Evolutionary conservation across 2,797 vertebrate genomes (phyloP).

Genomic region (Gouania willdenowi): DNA sequence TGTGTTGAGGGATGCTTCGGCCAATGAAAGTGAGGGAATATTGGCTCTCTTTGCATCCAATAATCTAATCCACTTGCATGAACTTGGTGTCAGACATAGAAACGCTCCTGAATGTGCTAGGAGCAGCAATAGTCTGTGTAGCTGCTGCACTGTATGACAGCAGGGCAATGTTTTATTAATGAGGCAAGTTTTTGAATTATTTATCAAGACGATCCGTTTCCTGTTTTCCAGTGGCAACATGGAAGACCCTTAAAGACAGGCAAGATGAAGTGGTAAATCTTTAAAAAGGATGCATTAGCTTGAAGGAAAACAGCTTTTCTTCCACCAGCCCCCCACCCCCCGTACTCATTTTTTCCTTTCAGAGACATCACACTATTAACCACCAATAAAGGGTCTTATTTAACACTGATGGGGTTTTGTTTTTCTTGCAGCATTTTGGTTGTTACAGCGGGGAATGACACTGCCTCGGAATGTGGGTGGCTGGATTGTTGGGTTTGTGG

Average conservation of each 20-base stretch:
- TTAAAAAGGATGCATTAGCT: not conserved
- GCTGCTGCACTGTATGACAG: constrained; percentile 41
- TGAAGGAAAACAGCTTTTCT: not conserved
- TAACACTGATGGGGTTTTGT: constrained; percentile 4
- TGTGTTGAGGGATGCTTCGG: constrained; percentile 78
- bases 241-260: constrained; percentile 18
- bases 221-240: constrained; percentile 43
- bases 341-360: constrained; percentile 5
- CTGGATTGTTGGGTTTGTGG: constrained; percentile 17
- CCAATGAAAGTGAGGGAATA: constrained; percentile 44
- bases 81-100: constrained; percentile 8
- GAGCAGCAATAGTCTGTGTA: constrained; percentile 15
- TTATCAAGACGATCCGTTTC: constrained; percentile 55
- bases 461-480: constrained; percentile 11
- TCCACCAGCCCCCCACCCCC: not conserved
- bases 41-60: not conserved
- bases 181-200: constrained; percentile 53
- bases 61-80: constrained; percentile 8
- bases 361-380: constrained; percentile 23
- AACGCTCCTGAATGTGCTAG: constrained; percentile 12
- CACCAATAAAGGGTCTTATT: constrained; percentile 58
- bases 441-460: constrained; percentile 39
- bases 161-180: constrained; percentile 59
- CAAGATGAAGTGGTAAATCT: constrained; percentile 17
- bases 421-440: constrained; percentile 6